Base-by-base conservation (phyloP, 2,888 invertebrate species). In the Lasioglossum morio region DNA sequence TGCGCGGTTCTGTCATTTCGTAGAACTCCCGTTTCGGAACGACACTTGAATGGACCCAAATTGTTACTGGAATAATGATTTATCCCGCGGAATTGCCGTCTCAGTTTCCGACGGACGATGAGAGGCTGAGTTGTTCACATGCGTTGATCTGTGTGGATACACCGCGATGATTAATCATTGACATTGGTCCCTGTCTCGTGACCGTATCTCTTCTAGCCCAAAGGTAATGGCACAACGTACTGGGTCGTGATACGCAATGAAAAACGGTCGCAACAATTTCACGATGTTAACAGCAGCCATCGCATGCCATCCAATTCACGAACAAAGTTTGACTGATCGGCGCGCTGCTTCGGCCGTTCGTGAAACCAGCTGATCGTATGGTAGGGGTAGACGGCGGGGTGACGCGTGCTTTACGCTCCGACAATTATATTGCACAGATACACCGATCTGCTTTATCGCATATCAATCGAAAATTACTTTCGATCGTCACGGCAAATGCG, bases 61-160 rank as follows among this genome's bases (percentile, higher is more conserved):
- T 14, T 30, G 4, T 34, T 19, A 46, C 74, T 40, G 12, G 48
- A 37, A 72, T 27, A 23, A 27, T 46, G 53, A 14, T 60, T 60
- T 87, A 90, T 84, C 90, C 87, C 60, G 88, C 85, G 73, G 83
- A 88, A 77, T 84, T 85, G 78, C 78, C 79, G 86, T 84, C 78
- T 85, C 84, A 85, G 53, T 85, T 78, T 75, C 79, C 72, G 79
- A 77, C 72, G 83, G 83, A 74, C 82, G 79, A 85, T 72, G 81
- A 75, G 70, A 77, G 60, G 30, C 12, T 76, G 37, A 81, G 69
- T 46, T 82, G 85, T 72, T 91, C 74, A 88, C 89, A 91, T 83
- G 82, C 83, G 86, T 87, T 27, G 77, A 89, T 88, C 88, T 87
- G 77, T 23, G 79, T n/a, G 77, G 69, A n/a, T 74, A 83, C 53